Evolutionary conservation across 37 sponge, comb jelly and placozoan species (phyloP), one percentile per base, ranked within the genome.

Genomic region (Chondrosia reniformis): DNA sequence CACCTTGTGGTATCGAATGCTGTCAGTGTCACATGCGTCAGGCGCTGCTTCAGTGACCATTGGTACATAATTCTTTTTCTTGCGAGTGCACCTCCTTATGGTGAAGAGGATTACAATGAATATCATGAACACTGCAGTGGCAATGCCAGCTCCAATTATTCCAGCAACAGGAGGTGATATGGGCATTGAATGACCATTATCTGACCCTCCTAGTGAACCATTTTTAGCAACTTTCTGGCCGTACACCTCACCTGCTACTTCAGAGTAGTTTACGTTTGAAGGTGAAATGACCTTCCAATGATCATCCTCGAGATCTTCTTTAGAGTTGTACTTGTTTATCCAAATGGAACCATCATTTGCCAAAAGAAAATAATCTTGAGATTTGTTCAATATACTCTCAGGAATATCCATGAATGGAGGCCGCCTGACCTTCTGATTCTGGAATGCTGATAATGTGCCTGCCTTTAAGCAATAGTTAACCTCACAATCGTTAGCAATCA

Each of bases 401-500:
- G 72, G 72, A 69, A 69, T 31, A 25, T 69, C 41, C 44, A 69
- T 69, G 24, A 39, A 69, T 6, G 72, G 72, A 3, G 72, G 72
- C 5, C 39, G 41, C 72, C 22, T 19, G 39, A 69, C 42, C 19
- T 41, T 41, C 36, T 24, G 39, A 17, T 40, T 21, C 37, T 34
- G 72, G 38, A 69, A 43, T 21, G 2, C 21, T 41, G 81, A 75
- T 12, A 84, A 63, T 5, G 64, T 33, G 13, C 79, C 79, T 4
- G 59, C 30, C 46, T 62, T 54, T 8, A 84, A 78, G 81, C 92
- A 91, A 42, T 83, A 91, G 41, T 81, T 84, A 33, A 91, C 81
- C 38, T 87, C 88, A 76, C 92, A 91, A 15, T 77, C 81, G 32
- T 84, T 79, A 42, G 84, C 85, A 8, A 91, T 79, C n/a, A 80